Percentiles rank a stretch among this genome's conserved stretches.
Conservation (phyloP, 2,113 vertebrate species). For the Chlorodrepanis virens region DNA sequence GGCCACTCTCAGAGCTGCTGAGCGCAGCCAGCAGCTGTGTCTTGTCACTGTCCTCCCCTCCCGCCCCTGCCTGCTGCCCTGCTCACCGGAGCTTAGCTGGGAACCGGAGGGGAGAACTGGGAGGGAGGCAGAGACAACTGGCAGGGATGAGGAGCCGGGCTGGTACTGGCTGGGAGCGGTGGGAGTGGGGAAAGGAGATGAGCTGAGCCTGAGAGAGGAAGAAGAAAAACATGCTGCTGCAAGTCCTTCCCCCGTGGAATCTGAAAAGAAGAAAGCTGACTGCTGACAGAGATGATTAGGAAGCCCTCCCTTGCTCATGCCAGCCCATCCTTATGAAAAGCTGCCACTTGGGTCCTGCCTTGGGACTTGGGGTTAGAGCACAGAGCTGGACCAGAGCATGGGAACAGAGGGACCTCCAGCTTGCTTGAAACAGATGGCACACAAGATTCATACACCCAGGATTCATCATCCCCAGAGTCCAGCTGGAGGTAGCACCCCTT, state of each 20-base stretch:
- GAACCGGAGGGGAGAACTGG: neutral
- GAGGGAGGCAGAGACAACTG: neutral
- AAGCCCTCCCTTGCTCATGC: neutral
- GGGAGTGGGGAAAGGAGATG: neutral
- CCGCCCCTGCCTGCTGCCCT: neutral
- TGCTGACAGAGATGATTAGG: constrained; percentile 33
- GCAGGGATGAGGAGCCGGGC: neutral
- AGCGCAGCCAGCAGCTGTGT: constrained; percentile 16
- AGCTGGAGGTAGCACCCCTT: neutral
- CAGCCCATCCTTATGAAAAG: neutral
- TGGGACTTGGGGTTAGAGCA: neutral
- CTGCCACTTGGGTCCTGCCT: neutral
- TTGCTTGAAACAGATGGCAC: neutral
- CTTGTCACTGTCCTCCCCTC: constrained; percentile 27
- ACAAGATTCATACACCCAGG: neutral
- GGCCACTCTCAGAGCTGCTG: constrained; percentile 26
- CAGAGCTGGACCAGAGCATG: neutral
- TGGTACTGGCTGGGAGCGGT: neutral
- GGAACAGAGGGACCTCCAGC: neutral
- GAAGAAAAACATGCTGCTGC: constrained; percentile 43
- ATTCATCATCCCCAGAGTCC: neutral
- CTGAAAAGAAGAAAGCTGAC: neutral
- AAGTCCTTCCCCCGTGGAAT: neutral
- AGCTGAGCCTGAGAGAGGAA: neutral
- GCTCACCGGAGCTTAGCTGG: constrained; percentile 34